These are phyloP conservation scores for Clistopyga incitator DNA, from an alignment of 2,888 invertebrate species.

Conservation along the genomic window DNA sequence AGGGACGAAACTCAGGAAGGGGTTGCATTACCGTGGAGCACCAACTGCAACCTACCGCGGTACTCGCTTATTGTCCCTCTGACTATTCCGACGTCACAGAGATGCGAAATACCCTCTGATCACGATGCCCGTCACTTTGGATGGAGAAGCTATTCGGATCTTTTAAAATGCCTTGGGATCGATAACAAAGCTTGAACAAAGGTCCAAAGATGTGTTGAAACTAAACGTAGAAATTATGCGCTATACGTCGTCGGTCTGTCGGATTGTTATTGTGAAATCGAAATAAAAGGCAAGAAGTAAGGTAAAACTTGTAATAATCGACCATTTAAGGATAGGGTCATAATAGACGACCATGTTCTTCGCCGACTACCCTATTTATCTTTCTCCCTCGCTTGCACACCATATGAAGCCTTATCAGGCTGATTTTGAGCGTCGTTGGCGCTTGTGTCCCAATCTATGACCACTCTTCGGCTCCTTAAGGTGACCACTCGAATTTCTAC, in stretches of 20 bases:
- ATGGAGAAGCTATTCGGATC: not conserved
- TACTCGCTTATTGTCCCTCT: not conserved
- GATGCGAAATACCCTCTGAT: not conserved
- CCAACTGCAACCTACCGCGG: conserved; percentile 9
- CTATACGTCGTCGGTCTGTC: too few relatives aligned
- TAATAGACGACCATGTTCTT: too few relatives aligned
- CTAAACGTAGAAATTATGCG: too few relatives aligned
- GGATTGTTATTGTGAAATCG: too few relatives aligned
- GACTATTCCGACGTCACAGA: not conserved
- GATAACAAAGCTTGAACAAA: not conserved
- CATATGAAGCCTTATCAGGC: too few relatives aligned
- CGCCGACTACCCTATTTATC: too few relatives aligned
- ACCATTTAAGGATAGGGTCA: too few relatives aligned
- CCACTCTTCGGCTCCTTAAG: not conserved
- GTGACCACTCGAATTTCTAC: too few relatives aligned
- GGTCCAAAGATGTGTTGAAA: not conserved
- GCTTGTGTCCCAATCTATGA: not conserved
- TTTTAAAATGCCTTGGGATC: not conserved
- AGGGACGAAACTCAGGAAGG: conserved; percentile 20
- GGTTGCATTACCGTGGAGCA: conserved; percentile 41
- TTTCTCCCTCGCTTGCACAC: too few relatives aligned
- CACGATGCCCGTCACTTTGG: not conserved
- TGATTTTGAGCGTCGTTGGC: not conserved
- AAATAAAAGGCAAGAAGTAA: too few relatives aligned
- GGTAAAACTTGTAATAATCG: too few relatives aligned